phyloP scores from a whole-genome alignment of 2,113 vertebrate species.

The Osmerus mordax region DNA sequence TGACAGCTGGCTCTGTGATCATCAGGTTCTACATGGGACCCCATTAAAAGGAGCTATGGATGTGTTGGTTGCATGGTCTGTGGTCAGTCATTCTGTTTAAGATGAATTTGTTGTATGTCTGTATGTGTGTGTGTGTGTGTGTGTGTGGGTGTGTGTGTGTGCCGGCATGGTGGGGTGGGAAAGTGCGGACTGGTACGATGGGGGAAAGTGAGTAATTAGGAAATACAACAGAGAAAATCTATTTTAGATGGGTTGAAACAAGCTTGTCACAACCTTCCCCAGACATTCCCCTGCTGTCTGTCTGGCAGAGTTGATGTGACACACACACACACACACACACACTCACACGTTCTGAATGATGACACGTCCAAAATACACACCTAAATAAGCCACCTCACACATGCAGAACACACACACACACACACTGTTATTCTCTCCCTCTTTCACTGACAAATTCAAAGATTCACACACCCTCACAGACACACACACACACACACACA shows the following conservation, averaged over 20 bases:
- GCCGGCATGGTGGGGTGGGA: not conserved
- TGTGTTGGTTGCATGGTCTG: too few relatives aligned
- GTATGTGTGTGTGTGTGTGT: too few relatives aligned
- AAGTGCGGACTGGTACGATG: constrained; percentile 5
- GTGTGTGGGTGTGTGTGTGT: not conserved
- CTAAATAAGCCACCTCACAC: not conserved
- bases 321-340: constrained; percentile 12
- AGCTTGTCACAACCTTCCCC: constrained; percentile 59
- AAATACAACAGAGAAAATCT: constrained; percentile 44
- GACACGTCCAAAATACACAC: constrained; percentile 9
- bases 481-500: too few relatives aligned
- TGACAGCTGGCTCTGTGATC: too few relatives aligned
- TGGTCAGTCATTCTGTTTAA: too few relatives aligned
- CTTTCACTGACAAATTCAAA: not conserved
- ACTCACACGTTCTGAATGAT: constrained; percentile 1
- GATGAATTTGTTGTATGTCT: too few relatives aligned
- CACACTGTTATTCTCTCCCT: not conserved
- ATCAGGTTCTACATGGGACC: too few relatives aligned
- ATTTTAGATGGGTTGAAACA: constrained; percentile 57
- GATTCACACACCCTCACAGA: constrained; percentile 12
- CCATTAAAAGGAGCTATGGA: too few relatives aligned
- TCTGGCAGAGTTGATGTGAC: constrained; percentile 37
- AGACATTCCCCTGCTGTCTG: constrained; percentile 44
- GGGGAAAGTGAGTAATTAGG: constrained; percentile 46
- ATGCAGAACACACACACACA: constrained; percentile 11